A percentile compares a stretch with the other conserved stretches of the same genome.
Evolutionary conservation across 2,797 vertebrate species (phyloP).

Genomic region (Catharus ustulatus): DNA sequence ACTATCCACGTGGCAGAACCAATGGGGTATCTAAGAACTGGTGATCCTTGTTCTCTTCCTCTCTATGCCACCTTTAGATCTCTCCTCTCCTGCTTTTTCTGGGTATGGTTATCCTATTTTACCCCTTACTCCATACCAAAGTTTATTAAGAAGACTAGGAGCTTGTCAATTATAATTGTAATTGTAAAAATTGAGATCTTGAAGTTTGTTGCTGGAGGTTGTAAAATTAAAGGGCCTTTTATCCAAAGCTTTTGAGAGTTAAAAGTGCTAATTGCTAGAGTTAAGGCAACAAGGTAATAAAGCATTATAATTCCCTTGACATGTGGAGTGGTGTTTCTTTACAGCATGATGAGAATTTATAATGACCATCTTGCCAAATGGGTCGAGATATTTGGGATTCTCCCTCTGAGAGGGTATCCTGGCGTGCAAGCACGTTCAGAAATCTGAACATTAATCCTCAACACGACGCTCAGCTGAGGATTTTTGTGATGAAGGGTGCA

Average conservation of each 20-base stretch:
- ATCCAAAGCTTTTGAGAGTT: background rate
- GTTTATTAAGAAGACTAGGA: background rate
- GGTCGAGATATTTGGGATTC: background rate
- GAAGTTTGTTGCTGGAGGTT: background rate
- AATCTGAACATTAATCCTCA: background rate
- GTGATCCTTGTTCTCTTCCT: background rate
- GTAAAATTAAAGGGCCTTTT: background rate
- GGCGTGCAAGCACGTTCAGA: background rate
- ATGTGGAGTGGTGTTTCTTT: accelerated
- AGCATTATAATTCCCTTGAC: background rate
- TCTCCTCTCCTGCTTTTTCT: background rate
- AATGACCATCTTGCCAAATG: background rate
- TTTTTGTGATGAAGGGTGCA: background rate
- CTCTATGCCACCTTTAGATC: no score
- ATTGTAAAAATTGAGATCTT: background rate
- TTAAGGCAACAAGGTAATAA: background rate
- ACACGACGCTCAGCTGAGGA: background rate
- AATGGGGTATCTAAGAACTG: background rate
- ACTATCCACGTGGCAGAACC: accelerated
- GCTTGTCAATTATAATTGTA: background rate
- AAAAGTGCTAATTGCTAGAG: background rate
- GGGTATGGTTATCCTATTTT: no score
- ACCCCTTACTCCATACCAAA: background rate
- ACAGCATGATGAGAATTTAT: background rate
- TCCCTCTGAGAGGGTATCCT: background rate